Conservation (phyloP, 2,888 invertebrate genomes). For the Nematopogon swammerdamellus region DNA sequence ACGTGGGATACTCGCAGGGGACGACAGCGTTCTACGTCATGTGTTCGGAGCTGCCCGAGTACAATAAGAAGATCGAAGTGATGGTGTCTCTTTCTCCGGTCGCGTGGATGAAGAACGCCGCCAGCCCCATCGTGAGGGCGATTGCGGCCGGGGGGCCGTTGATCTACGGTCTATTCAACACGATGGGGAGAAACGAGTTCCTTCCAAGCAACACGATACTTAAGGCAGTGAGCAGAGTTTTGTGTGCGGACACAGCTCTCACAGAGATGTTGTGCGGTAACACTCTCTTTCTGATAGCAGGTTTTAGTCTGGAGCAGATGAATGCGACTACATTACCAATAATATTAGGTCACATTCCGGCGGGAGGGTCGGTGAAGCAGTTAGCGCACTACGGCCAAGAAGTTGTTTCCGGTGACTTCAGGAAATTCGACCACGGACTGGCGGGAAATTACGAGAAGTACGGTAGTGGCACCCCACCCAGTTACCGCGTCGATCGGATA, state of each 20-base stretch:
- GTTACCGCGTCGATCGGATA: conserved; percentile 25
- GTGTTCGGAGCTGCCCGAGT: too few relatives aligned
- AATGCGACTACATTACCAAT: conserved; percentile 57
- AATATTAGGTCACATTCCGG: conserved; percentile 48
- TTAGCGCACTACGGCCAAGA: conserved; percentile 53
- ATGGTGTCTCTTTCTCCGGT: conserved; percentile 59
- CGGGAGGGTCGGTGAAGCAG: conserved; percentile 53
- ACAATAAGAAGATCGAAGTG: conserved; percentile 50
- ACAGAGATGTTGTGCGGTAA: conserved; percentile 56
- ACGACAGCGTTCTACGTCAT: conserved; percentile 58
- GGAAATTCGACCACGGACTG: conserved; percentile 28
- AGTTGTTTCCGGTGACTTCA: conserved; percentile 25
- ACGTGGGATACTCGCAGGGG: conserved; percentile 72
- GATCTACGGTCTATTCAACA: conserved; percentile 19
- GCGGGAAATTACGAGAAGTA: conserved; percentile 24
- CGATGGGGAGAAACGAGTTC: conserved; percentile 60
- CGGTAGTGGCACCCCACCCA: conserved; percentile 23
- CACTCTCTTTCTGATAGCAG: conserved; percentile 56
- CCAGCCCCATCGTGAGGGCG: conserved; percentile 27
- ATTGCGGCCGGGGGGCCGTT: conserved; percentile 22
- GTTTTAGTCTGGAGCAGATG: conserved; percentile 53
- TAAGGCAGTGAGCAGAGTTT: conserved; percentile 29
- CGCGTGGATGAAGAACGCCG: conserved; percentile 41
- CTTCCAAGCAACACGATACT: conserved; percentile 55
- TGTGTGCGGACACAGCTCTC: conserved; percentile 39